Base-by-base conservation (phyloP, 2,113 vertebrate genomes). In the Lasiurus borealis region DNA sequence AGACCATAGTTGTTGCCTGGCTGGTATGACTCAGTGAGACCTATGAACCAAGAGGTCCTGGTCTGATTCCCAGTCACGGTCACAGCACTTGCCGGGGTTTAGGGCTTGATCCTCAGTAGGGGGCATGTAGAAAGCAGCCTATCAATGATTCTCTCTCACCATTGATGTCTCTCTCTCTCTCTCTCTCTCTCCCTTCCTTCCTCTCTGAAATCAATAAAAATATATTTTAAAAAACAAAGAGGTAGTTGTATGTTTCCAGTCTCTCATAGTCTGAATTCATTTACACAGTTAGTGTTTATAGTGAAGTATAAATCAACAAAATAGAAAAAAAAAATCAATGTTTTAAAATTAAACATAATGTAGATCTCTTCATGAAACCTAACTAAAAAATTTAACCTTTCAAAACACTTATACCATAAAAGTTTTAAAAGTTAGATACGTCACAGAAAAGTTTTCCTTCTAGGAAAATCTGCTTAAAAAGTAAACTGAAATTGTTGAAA, bases 331-430 rank as follows among this genome's bases (percentile, higher is more conserved):
- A 12, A 14, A 46, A 78, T 6, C 40, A 7, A 27, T 29, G n/a
- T 57, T 57, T 87, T 64, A 57, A 50, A 85, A 50, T 8, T 40
- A 80, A 44, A 54, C 29, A 11, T 10, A 81, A 10, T 4, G 21
- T n/a, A 52, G 48, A 40, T 31, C 14, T 31, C 31, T 75, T 83
- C 57, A 64, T 1, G 4, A 3, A 76, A 52, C 50, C 23, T 77
- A 71, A 44, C 36, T 21, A 46, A 81, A 88, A 92, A 75, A 29
- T 44, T 16, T 66, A 92, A 78, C 21, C 31, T 94, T 87, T 87
- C 25, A 87, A 73, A 84, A 80, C 21, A 71, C 0, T 7, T 2
- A 7, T 2, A 44, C 8, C 2, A 12, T 2, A 69, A 6, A 36
- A 62, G 21, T 46, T 36, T 87, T 73, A 85, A 88, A 9, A 59